Base-by-base conservation (phyloP, 2,888 invertebrate genomes). In the Choreutis nemorana region DNA sequence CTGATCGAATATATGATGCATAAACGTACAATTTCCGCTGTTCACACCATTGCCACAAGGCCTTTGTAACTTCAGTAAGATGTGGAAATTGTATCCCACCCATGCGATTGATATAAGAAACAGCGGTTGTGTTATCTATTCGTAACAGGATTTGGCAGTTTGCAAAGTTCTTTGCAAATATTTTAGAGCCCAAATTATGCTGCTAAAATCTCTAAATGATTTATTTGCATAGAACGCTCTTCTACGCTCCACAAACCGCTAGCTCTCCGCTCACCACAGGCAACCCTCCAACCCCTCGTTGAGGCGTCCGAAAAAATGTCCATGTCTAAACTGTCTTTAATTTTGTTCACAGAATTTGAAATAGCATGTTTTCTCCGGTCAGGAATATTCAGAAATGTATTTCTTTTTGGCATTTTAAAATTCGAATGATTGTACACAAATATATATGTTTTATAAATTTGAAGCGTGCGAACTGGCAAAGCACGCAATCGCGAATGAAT, bases 1-100 rank as follows among this genome's bases (percentile, higher is more conserved):
- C 23, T 1, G 39, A 37, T 7, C 34, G 29, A 5, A 43, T 41
- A 20, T 45, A 44, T 2, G 36, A 35, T 2, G 41, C 44, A 31
- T 34, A 38, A 7, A 46, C 24, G 16, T 29, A 28, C 4, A 43
- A 26, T 2, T 34, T 36, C 12, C 35, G 20, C 4, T 21, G 8
- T 29, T 42, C 41, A 29, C 41, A 44, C 40, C 39, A 42, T 14
- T 38, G 29, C 42, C 44, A 44, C 14, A 44, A 37, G 3, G 16
- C 15, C 6, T 27, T 27, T 1, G 42, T 4, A 4, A 44, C 10
- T 5, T 35, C 5, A 9, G 26, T 42, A 12, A 43, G 16, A 14
- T 42, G 40, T 3, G 35, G 35, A 10, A 29, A 40, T 30, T 36
- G 34, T 3, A 39, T 20, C 5, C 39, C 33, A 2, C 36, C 36